Conservation (phyloP, 1,140 invertebrate species). For the Cryptotermes secundus region DNA sequence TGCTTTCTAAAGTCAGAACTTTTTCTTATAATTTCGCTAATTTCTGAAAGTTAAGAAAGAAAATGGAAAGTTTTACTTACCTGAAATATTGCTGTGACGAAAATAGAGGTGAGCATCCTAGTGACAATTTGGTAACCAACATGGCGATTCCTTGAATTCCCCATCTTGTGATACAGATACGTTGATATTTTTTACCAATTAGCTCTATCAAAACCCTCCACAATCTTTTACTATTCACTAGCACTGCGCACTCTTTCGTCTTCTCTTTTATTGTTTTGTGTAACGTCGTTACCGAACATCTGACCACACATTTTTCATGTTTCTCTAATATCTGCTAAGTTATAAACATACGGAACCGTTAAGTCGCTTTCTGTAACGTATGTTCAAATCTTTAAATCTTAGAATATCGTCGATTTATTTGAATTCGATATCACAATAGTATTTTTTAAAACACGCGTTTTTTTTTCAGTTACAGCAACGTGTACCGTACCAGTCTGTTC, state of each 20-base stretch:
- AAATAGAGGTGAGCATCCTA: neutral
- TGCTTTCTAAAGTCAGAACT: too few relatives aligned
- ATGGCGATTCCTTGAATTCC: neutral
- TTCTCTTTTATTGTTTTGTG: neutral
- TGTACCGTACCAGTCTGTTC: neutral
- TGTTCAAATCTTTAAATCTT: too few relatives aligned
- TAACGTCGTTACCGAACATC: neutral
- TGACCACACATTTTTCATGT: constrained; percentile 2
- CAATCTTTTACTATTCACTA: neutral
- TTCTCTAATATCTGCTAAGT: neutral
- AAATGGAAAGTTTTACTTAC: neutral
- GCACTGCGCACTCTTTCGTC: neutral
- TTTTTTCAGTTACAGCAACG: neutral
- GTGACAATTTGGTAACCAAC: neutral
- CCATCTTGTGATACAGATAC: neutral
- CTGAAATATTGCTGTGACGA: neutral
- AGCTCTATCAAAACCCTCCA: neutral
- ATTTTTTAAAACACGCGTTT: neutral
- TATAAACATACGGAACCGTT: neutral
- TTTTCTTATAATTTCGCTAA: too few relatives aligned
- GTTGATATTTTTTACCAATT: neutral
- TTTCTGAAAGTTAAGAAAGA: too few relatives aligned
- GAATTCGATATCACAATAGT: too few relatives aligned
- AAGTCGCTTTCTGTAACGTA: neutral
- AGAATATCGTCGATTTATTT: too few relatives aligned